Evolutionary conservation across 2,113 vertebrate species (phyloP).

Genomic region (Amblyornis subalaris): DNA sequence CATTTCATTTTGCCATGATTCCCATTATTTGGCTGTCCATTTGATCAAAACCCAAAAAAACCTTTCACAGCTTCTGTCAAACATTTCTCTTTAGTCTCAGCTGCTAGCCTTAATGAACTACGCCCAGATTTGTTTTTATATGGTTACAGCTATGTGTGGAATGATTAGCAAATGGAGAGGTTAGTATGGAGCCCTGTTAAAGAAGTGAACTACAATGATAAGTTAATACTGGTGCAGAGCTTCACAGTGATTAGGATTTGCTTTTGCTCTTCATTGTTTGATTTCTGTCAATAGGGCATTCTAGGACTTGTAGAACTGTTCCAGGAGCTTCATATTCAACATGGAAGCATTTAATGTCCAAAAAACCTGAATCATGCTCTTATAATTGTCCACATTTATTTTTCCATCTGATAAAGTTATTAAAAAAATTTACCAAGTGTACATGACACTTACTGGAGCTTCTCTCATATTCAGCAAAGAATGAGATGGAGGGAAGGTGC

Average conservation of each 20-base stretch:
- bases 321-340: not conserved
- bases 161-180: not conserved
- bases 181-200: not conserved
- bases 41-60: not conserved
- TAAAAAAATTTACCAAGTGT: not conserved
- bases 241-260: not conserved
- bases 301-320: not conserved
- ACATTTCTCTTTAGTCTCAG: not conserved
- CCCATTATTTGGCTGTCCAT: not conserved
- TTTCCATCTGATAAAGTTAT: not conserved
- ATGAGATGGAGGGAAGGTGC: conserved; percentile 69
- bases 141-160: not conserved
- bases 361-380: not conserved
- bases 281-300: not conserved
- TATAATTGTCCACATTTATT: not conserved
- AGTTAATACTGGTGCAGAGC: not conserved
- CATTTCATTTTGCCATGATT: not conserved
- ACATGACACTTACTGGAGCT: conserved; percentile 55
- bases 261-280: not conserved
- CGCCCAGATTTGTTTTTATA: not conserved
- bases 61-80: not conserved
- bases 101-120: not conserved
- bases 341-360: not conserved
- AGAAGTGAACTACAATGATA: not conserved
- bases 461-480: conserved; percentile 69